Conservation (phyloP, 2,888 invertebrate genomes). For the Eristalis intricaria region DNA sequence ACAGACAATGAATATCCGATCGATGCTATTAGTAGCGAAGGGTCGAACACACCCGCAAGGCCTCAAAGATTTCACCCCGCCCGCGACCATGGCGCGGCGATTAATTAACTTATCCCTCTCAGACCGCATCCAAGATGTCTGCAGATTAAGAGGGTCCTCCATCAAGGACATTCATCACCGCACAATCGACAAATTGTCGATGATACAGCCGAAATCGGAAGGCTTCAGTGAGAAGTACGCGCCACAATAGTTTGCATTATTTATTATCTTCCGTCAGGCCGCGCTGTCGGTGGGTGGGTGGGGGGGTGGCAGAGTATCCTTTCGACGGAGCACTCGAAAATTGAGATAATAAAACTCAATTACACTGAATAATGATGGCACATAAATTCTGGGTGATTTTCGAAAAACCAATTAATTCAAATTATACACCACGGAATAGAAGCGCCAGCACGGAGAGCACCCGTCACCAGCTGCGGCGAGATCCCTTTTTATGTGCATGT, state of each 20-base stretch:
- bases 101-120: not conserved
- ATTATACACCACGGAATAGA: slow-evolving; percentile 54
- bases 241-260: slow-evolving; percentile 57
- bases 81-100: not conserved
- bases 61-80: not conserved
- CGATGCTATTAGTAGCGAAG: not conserved
- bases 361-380: slow-evolving; percentile 64
- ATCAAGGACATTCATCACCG: slow-evolving; percentile 23
- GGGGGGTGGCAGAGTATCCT: slow-evolving; percentile 6
- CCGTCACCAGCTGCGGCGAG: slow-evolving; percentile 14
- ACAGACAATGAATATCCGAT: not conserved
- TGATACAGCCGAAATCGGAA: slow-evolving; percentile 14
- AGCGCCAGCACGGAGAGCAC: slow-evolving; percentile 4
- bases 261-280: slow-evolving; percentile 26
- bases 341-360: slow-evolving; percentile 65
- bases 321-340: slow-evolving; percentile 43
- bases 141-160: not conserved
- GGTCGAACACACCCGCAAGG: not conserved
- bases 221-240: slow-evolving; percentile 7
- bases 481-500: slow-evolving; percentile 14
- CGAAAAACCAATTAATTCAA: slow-evolving; percentile 66
- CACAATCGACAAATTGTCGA: slow-evolving; percentile 29
- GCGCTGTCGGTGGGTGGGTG: too few relatives aligned
- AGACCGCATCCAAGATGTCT: not conserved
- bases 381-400: slow-evolving; percentile 62